Evolutionary conservation across 2,888 invertebrate species (phyloP).

Genomic region (Lasioglossum oenotherae): DNA sequence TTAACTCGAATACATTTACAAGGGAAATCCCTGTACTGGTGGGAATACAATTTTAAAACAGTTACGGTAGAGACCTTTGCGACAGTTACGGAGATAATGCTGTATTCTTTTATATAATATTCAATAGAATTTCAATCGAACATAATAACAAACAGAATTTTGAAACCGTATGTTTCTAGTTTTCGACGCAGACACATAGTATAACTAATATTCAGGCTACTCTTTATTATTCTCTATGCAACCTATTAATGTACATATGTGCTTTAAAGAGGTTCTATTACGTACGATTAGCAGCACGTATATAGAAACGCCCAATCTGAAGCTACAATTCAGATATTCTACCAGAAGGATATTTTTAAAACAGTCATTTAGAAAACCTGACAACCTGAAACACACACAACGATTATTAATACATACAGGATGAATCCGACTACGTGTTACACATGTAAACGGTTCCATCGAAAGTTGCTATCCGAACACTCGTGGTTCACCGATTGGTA

Average conservation of each 20-base stretch:
- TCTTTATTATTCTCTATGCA: too few relatives aligned
- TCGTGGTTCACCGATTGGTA: too few relatives aligned
- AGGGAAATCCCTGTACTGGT: too few relatives aligned
- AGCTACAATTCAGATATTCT: conserved; percentile 68
- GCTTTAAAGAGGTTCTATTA: background rate
- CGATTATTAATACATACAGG: background rate
- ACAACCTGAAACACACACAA: conserved; percentile 62
- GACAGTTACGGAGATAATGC: too few relatives aligned
- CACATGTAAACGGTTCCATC: background rate
- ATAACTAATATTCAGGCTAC: too few relatives aligned
- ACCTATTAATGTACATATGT: background rate
- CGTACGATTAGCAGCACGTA: conserved; percentile 61
- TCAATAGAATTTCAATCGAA: background rate
- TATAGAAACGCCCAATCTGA: conserved; percentile 66
- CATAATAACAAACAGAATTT: background rate
- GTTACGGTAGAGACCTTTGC: too few relatives aligned
- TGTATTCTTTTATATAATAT: background rate
- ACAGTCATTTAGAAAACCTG: conserved; percentile 63
- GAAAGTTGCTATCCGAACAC: background rate
- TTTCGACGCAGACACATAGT: background rate
- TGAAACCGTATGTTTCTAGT: too few relatives aligned
- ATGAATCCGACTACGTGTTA: too few relatives aligned
- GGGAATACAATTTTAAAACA: too few relatives aligned
- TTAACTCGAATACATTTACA: background rate
- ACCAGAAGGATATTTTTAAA: conserved; percentile 68